Percentiles rank a stretch among this genome's conserved stretches.
phyloP scores from a whole-genome alignment of 1,140 invertebrate species.

The Antheraea pernyi region DNA sequence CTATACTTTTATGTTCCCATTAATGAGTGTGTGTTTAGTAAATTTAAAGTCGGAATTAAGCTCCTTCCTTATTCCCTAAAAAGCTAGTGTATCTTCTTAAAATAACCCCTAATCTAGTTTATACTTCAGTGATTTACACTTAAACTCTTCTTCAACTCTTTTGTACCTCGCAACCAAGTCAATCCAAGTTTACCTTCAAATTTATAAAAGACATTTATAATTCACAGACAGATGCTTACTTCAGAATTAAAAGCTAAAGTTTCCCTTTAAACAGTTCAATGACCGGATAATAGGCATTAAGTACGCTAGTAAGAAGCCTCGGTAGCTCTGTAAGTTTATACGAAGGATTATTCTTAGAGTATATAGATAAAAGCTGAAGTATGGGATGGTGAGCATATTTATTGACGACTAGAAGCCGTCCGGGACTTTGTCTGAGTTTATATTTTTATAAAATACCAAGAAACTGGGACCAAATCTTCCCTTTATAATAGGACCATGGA shows the following conservation, averaged over 20 bases:
- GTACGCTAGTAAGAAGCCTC: conserved; percentile 33
- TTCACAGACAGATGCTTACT: background rate
- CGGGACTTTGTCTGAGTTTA: too few species aligned
- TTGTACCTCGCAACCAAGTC: background rate
- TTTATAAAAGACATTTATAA: background rate
- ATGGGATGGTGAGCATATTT: background rate
- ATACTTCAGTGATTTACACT: background rate
- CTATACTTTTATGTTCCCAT: too few species aligned
- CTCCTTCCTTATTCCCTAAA: background rate
- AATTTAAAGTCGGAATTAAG: background rate
- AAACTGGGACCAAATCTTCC: too few species aligned
- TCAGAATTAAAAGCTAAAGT: conserved; percentile 17
- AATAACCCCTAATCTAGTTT: background rate
- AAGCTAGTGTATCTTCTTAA: background rate
- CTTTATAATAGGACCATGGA: too few species aligned
- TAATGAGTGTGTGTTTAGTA: too few species aligned
- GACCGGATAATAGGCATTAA: conserved; percentile 42
- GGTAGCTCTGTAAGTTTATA: conserved; percentile 35
- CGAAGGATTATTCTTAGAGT: conserved; percentile 27
- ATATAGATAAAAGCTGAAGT: conserved; percentile 9
- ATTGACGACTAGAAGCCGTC: too few species aligned
- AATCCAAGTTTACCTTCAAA: conserved; percentile 1
- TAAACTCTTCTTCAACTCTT: background rate
- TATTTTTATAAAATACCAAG: too few species aligned
- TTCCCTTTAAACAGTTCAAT: conserved; percentile 28